Percentiles rank a stretch among this genome's conserved stretches.
Conservation (phyloP, 1,140 invertebrate genomes). For the Heliconius congener region DNA sequence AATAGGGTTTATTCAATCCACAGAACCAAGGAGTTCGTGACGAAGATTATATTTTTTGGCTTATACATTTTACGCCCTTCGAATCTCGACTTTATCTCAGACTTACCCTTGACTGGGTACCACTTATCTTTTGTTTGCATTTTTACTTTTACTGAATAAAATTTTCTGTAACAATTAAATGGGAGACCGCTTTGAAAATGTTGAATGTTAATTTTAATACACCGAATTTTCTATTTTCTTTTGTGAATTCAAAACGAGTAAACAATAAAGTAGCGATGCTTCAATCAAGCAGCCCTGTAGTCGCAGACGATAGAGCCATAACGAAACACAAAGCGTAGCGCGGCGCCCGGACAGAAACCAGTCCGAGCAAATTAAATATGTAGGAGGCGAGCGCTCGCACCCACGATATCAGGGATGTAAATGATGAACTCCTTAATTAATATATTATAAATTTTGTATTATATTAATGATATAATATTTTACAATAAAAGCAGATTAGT, state of each 20-base stretch:
- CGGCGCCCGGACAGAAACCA: constrained; percentile 74
- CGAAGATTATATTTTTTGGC: constrained; percentile 59
- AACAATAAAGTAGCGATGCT: constrained; percentile 60
- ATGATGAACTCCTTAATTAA: not conserved
- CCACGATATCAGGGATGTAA: constrained; percentile 62
- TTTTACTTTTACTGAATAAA: constrained; percentile 13
- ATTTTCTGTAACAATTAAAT: not conserved
- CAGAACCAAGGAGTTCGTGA: constrained; percentile 47
- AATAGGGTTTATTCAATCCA: constrained; percentile 41
- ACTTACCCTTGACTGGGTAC: constrained; percentile 19
- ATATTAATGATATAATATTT: no score
- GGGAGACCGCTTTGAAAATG: not conserved
- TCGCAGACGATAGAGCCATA: constrained; percentile 71
- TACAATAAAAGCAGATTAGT: not conserved
- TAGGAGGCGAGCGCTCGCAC: constrained; percentile 75
- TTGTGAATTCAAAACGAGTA: constrained; percentile 31
- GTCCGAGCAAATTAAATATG: constrained; percentile 80
- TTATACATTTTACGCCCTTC: constrained; percentile 49
- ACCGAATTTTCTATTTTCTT: constrained; percentile 12
- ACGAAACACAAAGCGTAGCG: constrained; percentile 70
- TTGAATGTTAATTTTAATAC: constrained; percentile 6
- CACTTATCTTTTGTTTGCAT: constrained; percentile 26
- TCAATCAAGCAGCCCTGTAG: constrained; percentile 57
- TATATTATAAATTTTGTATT: not conserved
- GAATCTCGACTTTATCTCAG: constrained; percentile 30